A percentile compares a stretch with the other conserved stretches of the same genome.
Evolutionary conservation across 2,888 invertebrate genomes (phyloP).

Genomic region (Dilophus febrilis): DNA sequence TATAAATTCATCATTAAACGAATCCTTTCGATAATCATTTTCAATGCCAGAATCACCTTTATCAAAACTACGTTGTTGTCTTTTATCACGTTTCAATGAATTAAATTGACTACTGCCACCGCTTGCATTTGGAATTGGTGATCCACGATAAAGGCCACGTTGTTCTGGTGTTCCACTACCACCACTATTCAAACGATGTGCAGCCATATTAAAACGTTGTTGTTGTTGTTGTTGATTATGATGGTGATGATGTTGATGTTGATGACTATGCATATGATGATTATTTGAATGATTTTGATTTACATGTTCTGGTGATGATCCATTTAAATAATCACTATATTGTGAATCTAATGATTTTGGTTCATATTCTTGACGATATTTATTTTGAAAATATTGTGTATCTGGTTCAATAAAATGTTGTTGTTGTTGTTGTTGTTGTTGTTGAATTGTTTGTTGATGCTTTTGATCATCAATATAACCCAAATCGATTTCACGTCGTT

Average conservation of each 20-base stretch:
- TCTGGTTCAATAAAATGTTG: conserved; percentile 29
- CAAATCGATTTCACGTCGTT: conserved; percentile 6
- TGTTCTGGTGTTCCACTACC: conserved; percentile 40
- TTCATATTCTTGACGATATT: conserved; percentile 34
- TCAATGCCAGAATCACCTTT: conserved; percentile 63
- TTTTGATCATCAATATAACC: conserved; percentile 9
- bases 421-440: conserved; percentile 23
- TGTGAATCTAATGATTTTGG: conserved; percentile 51
- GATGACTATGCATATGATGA: conserved; percentile 28
- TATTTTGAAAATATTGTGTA: conserved; percentile 29
- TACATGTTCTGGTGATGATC: conserved; percentile 36
- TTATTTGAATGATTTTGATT: conserved; percentile 37
- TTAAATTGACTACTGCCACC: background rate
- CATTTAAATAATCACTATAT: conserved; percentile 30
- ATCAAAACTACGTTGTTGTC: conserved; percentile 31
- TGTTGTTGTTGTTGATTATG: conserved; percentile 11
- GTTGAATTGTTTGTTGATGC: conserved; percentile 12
- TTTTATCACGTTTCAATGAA: conserved; percentile 26
- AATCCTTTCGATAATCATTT: conserved; percentile 60
- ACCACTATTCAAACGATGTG: conserved; percentile 33
- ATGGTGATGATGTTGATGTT: no score
- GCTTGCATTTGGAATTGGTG: conserved; percentile 20
- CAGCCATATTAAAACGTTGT: conserved; percentile 27
- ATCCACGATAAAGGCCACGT: conserved; percentile 30
- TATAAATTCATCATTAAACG: conserved; percentile 36